Base-by-base conservation (phyloP, 2,113 vertebrate genomes). In the Daphoenositta chrysoptera region DNA sequence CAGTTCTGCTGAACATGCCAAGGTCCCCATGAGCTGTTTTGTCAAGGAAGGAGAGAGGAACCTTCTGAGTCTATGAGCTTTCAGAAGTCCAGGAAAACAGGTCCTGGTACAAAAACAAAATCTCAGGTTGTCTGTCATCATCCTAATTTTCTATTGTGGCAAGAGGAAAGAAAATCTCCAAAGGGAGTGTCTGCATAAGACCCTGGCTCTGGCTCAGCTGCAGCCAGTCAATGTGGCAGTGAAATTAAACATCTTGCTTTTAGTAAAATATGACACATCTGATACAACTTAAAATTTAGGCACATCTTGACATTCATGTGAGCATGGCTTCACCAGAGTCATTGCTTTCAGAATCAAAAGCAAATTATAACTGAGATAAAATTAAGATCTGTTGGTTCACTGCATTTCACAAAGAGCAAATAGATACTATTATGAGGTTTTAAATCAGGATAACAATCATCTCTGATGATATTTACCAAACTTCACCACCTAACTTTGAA, bases 361-460 rank as follows among this genome's bases (percentile, higher is more conserved):
- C 28, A 89, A 97, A 94, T 80, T 5, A 17, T 66, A 39, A 65
- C 8, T 81, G 71, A 90, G 90, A 63, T 45, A 58, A 95, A 97
- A 96, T 92, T 77, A 97, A 97, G 80, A 94, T 81, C 56, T 90
- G 87, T 87, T 91, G 94, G 85, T 92, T 93, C 89, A 90, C 77
- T 92, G 90, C 71, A 83, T 83, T 96, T 95, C 94, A 93, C 78
- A 88, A 56, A 71, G 81, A 57, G 87, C 65, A 97, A 96, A 96
- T 30, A 63, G n/a, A 79, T 3, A 48, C 6, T 35, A 37, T 11
- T 22, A 47, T 5, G 14, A 26, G 40, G 86, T 94, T 73, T 48
- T 70, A 26, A 63, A 86, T 47, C 10, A 47, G 15, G 13, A 1
- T 35, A 87, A 39, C 22, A 54, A 2, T 39, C 3, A 37, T 4